Evolutionary conservation across 1,140 invertebrate species (phyloP).

Genomic region (Neodiprion fabricii): DNA sequence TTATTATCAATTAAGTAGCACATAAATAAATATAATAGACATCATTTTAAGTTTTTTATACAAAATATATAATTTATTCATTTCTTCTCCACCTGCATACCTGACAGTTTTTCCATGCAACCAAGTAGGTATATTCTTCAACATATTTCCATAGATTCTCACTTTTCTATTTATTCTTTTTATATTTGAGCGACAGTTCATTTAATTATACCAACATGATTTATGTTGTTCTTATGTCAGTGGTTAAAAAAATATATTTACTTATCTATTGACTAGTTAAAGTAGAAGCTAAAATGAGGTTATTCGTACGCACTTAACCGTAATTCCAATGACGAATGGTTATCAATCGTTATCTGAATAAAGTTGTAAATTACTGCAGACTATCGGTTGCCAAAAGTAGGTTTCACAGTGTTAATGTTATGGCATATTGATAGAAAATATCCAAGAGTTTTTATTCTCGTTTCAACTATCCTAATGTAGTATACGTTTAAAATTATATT

Average conservation of each 20-base stretch:
- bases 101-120: no score
- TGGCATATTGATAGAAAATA: no score
- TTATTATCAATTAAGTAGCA: neutral
- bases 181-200: neutral
- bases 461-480: no score
- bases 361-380: no score
- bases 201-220: neutral
- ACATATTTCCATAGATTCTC: neutral
- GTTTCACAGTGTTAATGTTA: no score
- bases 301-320: no score
- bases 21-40: neutral
- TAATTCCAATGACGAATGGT: neutral
- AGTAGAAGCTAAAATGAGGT: neutral
- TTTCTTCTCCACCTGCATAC: neutral
- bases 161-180: neutral
- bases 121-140: neutral
- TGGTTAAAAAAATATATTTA: conserved; percentile 51
- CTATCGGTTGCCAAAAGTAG: no score
- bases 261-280: conserved; percentile 52
- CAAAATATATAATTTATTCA: neutral
- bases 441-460: no score
- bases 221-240: conserved; percentile 10
- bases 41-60: neutral
- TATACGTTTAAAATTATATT: no score
- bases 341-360: neutral